Evolutionary conservation across 1,140 invertebrate genomes (phyloP), one percentile per base, ranked within the genome.

Genomic region (Neomicropteryx cornuta): DNA sequence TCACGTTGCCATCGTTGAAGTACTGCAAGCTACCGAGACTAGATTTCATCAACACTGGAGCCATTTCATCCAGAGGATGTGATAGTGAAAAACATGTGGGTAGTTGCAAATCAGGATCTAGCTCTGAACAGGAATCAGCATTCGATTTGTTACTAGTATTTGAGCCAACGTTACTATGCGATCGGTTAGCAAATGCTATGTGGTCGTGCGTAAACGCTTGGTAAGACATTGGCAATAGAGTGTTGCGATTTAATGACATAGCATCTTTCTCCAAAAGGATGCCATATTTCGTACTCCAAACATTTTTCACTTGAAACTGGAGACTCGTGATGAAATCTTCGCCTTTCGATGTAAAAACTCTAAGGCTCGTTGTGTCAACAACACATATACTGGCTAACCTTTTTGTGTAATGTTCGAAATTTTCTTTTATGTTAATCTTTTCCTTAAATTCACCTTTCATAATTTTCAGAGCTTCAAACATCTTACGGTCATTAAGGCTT

Each of bases 1-100:
- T 62, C 17, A 67, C 45, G 42, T 63, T 58, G 0, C 55, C 56
- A 48, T 71, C 68, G 31, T 67, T 68, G 34, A 71, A 63, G 34
- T 70, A 64, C 30, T 71, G 66, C 8, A 58, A 60, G 50, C 74
- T 73, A 48, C 75, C 73, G 1, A 59, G 40, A 2, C 62, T 52
- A 2, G 62, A 60, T 51, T 82, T 85, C 23, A 83, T 74, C 4
- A 91, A 66, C 20, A 93, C 73, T 3, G 89, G 89, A 36, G 80
- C 79, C 20, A 92, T 81, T 66, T 94, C 90, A 65, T 93, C 84
- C 20, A 94, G 63, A 1, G 89, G 88, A 72, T 94, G 87, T 16
- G 81, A 71, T 45, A 94, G 62, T 20, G 87, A 89, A 62, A 87
- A 94, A 29, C 87, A 67, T 2, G 76, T 76, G 1, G 83, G 79